Percentiles rank a stretch among this genome's conserved stretches.
Conservation (phyloP, 2,113 vertebrate species). For the Phyllopteryx taeniolatus region DNA sequence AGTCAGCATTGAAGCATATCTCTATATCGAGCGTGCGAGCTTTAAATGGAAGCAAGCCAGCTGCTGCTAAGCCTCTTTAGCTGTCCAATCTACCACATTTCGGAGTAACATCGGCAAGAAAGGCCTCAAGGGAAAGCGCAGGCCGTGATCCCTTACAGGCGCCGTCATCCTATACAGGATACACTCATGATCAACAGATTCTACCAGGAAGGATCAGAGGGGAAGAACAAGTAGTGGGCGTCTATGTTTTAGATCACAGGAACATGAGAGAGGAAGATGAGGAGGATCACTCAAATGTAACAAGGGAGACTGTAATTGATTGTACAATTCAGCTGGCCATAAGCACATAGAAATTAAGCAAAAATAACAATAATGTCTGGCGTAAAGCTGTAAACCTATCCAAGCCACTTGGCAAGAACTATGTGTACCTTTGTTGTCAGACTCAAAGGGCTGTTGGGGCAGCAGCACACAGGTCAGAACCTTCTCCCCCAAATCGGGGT, state of each 20-base stretch:
- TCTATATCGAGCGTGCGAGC: constrained; percentile 33
- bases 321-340: not conserved
- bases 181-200: constrained; percentile 38
- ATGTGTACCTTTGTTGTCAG: constrained; percentile 81
- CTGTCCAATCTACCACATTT: constrained; percentile 50
- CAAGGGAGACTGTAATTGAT: not conserved
- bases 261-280: constrained; percentile 14
- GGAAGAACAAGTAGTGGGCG: constrained; percentile 26
- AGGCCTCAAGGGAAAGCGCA: constrained; percentile 39
- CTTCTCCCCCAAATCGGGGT: constrained; percentile 85
- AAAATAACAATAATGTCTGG: no score
- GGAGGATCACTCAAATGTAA: constrained; percentile 33
- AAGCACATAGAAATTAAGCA: not conserved
- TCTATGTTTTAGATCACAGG: constrained; percentile 45
- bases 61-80: constrained; percentile 71
- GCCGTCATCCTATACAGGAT: constrained; percentile 42
- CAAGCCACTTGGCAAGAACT: not conserved
- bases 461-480: constrained; percentile 96
- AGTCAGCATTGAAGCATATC: constrained; percentile 17
- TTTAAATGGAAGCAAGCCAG: constrained; percentile 58
- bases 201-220: constrained; percentile 38
- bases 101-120: constrained; percentile 56
- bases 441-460: constrained; percentile 88
- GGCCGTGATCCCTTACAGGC: constrained; percentile 39
- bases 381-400: not conserved